phyloP scores from a whole-genome alignment of 2,888 invertebrate genomes.

The Drosophila barbarae region DNA sequence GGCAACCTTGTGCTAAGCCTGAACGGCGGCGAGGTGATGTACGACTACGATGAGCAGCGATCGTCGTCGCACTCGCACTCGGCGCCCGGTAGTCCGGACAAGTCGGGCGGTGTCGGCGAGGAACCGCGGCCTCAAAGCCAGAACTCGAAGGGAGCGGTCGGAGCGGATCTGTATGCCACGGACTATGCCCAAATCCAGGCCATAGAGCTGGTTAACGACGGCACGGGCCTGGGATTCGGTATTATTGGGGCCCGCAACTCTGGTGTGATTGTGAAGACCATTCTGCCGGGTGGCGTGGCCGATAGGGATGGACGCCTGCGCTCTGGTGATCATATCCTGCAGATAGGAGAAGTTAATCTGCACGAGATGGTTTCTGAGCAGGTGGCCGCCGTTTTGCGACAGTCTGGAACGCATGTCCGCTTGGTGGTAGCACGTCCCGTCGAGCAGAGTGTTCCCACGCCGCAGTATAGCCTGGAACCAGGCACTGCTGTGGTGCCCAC shows the following conservation, averaged over 20 bases:
- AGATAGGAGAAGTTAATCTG: slow-evolving; percentile 93
- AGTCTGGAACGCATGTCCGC: slow-evolving; percentile 96
- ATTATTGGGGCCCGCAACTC: slow-evolving; percentile 98
- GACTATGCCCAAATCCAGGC: slow-evolving; percentile 99
- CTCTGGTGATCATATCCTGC: slow-evolving; percentile 98
- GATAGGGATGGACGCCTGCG: slow-evolving; percentile 97
- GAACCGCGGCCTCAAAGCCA: slow-evolving; percentile 83
- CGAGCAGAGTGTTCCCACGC: slow-evolving; percentile 84
- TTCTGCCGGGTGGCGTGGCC: slow-evolving; percentile 97
- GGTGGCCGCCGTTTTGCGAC: slow-evolving; percentile 96
- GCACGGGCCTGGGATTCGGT: slow-evolving; percentile 98
- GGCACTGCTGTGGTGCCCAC: slow-evolving; percentile 84
- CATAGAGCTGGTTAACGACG: slow-evolving; percentile 98
- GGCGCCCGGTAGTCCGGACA: slow-evolving; percentile 82
- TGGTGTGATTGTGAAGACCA: slow-evolving; percentile 99
- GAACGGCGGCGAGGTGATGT: slow-evolving; percentile 82
- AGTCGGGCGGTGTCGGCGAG: slow-evolving; percentile 74
- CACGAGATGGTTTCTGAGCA: slow-evolving; percentile 99
- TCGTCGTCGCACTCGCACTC: slow-evolving; percentile 84
- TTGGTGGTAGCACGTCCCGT: slow-evolving; percentile 96
- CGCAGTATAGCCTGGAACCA: slow-evolving; percentile 80
- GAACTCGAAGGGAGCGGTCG: slow-evolving; percentile 82
- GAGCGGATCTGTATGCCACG: slow-evolving; percentile 87
- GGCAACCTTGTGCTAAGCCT: slow-evolving; percentile 86
- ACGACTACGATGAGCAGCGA: slow-evolving; percentile 86